Evolutionary conservation across 1,140 invertebrate species (phyloP).

Genomic region (Pemphigus obesinymphae): DNA sequence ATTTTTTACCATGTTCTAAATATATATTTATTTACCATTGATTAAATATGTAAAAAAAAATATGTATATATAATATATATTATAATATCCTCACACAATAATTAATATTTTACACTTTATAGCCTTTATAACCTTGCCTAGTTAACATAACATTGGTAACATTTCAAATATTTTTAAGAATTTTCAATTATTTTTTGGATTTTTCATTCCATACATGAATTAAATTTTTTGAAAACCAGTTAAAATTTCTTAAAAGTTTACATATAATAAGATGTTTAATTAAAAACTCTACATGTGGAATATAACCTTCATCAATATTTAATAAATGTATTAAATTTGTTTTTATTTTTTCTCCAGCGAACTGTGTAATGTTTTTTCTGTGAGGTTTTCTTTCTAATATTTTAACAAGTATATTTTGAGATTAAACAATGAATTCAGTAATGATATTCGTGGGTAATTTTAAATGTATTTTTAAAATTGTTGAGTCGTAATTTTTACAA

Average conservation of each 20-base stretch:
- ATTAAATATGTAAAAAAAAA: no score
- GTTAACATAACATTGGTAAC: no score
- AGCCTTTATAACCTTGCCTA: no score
- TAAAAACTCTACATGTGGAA: background rate
- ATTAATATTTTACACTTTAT: no score
- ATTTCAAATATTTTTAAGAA: background rate
- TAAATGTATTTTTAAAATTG: background rate
- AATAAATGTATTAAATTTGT: background rate
- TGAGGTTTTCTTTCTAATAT: background rate
- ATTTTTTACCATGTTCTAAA: no score
- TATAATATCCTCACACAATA: no score
- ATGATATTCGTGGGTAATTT: background rate
- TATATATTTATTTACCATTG: no score
- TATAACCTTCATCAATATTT: background rate
- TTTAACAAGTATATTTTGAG: background rate
- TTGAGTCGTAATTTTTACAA: background rate
- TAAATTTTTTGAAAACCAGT: background rate
- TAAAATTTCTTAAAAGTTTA: slow-evolving; percentile 3
- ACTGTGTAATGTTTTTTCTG: background rate
- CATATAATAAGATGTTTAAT: background rate
- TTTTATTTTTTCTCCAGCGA: no score
- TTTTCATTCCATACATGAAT: background rate
- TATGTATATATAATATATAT: no score
- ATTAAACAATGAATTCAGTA: background rate
- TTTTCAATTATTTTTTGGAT: background rate